Evolutionary conservation across 2,888 invertebrate species (phyloP), one percentile per base, ranked within the genome.

Genomic region (Meandrusa payeni): DNA sequence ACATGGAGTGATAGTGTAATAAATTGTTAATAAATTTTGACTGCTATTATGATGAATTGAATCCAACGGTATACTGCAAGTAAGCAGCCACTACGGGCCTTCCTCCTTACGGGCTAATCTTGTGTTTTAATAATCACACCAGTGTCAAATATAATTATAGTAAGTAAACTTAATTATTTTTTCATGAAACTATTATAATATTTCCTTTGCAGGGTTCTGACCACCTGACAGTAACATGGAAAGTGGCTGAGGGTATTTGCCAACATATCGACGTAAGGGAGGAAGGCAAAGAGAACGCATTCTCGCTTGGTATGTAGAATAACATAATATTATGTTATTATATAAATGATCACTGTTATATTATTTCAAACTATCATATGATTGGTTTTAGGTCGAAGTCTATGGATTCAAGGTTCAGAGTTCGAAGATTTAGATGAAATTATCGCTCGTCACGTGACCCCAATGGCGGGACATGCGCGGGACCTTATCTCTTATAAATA

Each of bases 371-470:
- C 42, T 11, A 17, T 1, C 28, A 11, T 39, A 1, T 34, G 27
- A 13, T 34, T 42, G 3, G 5, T 24, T 32, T 33, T 58, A 88
- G 88, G 88, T 61, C 85, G 88, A 55, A 90, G 89, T 68, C 88
- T 99, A 5, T 94, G 93, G 92, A 99, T 99, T 58, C 93, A 93
- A 20, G 93, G 91, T 47, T 96, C 98, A 62, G 97, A 98, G 67
- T 99, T 97, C 76, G 99, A 99, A 85, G 99, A 99, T 81, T 87
- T 99, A 19, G 99, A 99, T 77, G 99, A 99, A 92, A 99, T 99
- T 47, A 96, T 99, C 41, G 98, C 99, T 0, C 92, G 99, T 5
- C 92, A 97, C 79, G 94, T 99, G 2, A 97, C 96, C 47, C 99
- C 99, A 0, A 98, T 99, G 98, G 98, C 98, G 0, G 91, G 94